These are phyloP conservation scores for Leucania comma DNA, from an alignment of 2,888 invertebrate genomes.

Conservation along the genomic window DNA sequence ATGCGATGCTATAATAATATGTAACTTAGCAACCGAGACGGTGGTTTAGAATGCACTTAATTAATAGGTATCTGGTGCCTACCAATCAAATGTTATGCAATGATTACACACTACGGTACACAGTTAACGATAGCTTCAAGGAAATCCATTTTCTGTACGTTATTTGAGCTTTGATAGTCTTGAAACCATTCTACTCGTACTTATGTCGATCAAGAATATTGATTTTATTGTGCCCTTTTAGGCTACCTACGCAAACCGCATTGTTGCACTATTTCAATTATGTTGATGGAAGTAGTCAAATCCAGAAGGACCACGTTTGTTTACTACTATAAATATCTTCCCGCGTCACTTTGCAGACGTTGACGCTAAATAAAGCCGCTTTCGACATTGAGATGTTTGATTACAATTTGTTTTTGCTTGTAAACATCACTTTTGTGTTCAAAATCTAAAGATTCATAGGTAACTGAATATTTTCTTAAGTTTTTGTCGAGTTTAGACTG, in stretches of 20 bases:
- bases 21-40: slow-evolving; percentile 32
- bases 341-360: slow-evolving; percentile 30
- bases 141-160: slow-evolving; percentile 27
- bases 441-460: background rate
- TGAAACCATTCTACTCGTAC: slow-evolving; percentile 13
- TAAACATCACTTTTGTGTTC: background rate
- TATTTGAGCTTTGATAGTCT: slow-evolving; percentile 20
- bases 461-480: slow-evolving; percentile 2
- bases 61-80: slow-evolving; percentile 26
- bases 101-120: slow-evolving; percentile 2
- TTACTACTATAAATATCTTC: slow-evolving; percentile 47
- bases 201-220: slow-evolving; percentile 29
- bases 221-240: slow-evolving; percentile 39
- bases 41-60: slow-evolving; percentile 42
- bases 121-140: too few relatives aligned
- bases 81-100: slow-evolving; percentile 33
- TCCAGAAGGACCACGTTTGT: slow-evolving; percentile 39
- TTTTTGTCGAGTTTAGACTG: slow-evolving; percentile 17
- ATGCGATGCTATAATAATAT: slow-evolving; percentile 31
- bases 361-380: slow-evolving; percentile 28
- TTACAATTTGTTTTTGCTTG: slow-evolving; percentile 12
- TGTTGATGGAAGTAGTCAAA: slow-evolving; percentile 49
- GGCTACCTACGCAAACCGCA: slow-evolving; percentile 47
- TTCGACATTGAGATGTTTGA: slow-evolving; percentile 24
- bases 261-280: slow-evolving; percentile 53